These are phyloP conservation scores for Vandiemenella viatica DNA, from an alignment of 2,888 invertebrate genomes.

Conservation along the genomic window DNA sequence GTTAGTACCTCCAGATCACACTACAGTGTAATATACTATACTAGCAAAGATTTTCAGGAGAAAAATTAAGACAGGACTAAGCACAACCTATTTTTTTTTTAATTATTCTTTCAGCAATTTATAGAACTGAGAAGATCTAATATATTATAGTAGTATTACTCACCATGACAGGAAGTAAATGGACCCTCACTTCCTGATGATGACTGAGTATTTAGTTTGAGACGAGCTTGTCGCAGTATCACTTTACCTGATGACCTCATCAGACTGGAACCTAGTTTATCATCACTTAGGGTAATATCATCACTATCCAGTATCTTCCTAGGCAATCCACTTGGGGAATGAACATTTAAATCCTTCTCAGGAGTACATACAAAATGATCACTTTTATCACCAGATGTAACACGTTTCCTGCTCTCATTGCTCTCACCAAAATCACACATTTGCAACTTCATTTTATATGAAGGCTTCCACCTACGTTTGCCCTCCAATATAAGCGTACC, in stretches of 20 bases:
- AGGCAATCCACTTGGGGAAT: not conserved
- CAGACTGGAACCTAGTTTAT: not conserved
- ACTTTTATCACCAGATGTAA: slow-evolving; percentile 9
- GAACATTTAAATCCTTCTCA: not conserved
- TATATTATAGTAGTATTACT: too few species aligned
- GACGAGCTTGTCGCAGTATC: slow-evolving; percentile 50
- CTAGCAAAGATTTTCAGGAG: too few species aligned
- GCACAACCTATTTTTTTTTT: too few species aligned
- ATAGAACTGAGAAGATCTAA: too few species aligned
- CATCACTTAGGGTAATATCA: not conserved
- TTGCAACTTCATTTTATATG: slow-evolving; percentile 14
- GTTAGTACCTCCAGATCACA: too few species aligned
- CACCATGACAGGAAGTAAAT: slow-evolving; percentile 36
- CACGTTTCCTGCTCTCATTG: too few species aligned
- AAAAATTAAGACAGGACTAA: too few species aligned
- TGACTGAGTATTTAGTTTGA: slow-evolving; percentile 38
- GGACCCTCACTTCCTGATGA: slow-evolving; percentile 43
- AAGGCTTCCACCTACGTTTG: slow-evolving; percentile 15
- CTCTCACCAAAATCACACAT: slow-evolving; percentile 14
- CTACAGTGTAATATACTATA: too few species aligned
- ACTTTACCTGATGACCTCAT: slow-evolving; percentile 36
- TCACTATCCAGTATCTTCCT: not conserved
- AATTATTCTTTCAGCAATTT: too few species aligned
- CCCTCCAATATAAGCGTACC: slow-evolving; percentile 9
- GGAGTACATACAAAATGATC: not conserved